Base-by-base conservation (phyloP, 2,888 invertebrate genomes). In the Helicoverpa assulta region DNA sequence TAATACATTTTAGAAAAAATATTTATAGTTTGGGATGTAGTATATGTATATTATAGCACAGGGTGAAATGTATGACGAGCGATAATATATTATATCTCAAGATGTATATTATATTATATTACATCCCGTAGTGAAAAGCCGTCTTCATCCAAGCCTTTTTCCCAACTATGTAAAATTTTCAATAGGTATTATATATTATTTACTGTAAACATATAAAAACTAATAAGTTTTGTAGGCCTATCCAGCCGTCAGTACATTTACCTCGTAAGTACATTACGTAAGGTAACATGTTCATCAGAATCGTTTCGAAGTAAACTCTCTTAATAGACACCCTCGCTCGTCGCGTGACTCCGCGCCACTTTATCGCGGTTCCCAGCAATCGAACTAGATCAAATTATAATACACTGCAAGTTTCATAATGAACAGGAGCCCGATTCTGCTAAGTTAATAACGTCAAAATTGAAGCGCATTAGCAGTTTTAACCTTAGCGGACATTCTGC, bases 331-430 rank as follows among this genome's bases (percentile, higher is more conserved):
- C 61, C 70, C 65, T 56, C 56, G 65, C 65, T 26, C 72, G 70
- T 90, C 82, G 88, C 91, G 89, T 90, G 91, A 86, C 86, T 82
- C 51, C 62, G 51, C 71, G 53, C 65, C 73, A 76, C 81, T 80
- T 84, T 78, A 85, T 82, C 78, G 81, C 76, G 76, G 83, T 87
- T 90, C 88, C 85, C 90, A 88, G 82, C 83, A 74, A 83, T 84
- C 77, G 78, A 86, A 86, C 70, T 85, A 77, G 82, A 85, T 80
- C 80, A 81, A 83, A 86, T 83, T 84, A 83, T 83, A 81, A 84
- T 87, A 86, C 84, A 81, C 73, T 83, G 78, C 57, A 73, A 65
- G 67, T 80, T 80, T 76, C 67, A 69, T 81, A 81, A 80, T 79
- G 64, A 77, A 60, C 67, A 40, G 21, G 4, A 26, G 26, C 26